These are phyloP conservation scores for Drosophila sp. DNA, from an alignment of 1,140 invertebrate species.

Conservation along the genomic window DNA sequence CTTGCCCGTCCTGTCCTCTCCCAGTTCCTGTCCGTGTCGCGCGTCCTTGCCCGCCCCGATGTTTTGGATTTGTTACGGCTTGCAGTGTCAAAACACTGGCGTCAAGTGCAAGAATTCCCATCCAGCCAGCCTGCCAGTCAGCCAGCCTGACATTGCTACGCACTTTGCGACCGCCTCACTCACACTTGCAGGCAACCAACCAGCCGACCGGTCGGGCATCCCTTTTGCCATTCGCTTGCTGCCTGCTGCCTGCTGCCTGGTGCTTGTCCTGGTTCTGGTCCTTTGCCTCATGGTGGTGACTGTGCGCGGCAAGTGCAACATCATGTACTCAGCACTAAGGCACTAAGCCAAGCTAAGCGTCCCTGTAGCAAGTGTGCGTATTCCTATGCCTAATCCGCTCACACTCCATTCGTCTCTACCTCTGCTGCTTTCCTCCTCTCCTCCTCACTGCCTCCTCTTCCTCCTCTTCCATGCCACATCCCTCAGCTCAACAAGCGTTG, in stretches of 20 bases:
- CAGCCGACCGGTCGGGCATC: constrained; percentile 49
- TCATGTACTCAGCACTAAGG: constrained; percentile 78
- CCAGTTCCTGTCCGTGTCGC: not conserved
- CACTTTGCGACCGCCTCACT: constrained; percentile 66
- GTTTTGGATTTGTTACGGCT: constrained; percentile 79
- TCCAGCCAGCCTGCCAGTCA: constrained; percentile 35
- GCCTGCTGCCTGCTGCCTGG: constrained; percentile 62
- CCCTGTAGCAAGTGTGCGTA: constrained; percentile 79
- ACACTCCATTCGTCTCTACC: not conserved
- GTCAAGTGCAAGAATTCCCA: constrained; percentile 85
- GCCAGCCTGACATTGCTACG: constrained; percentile 70
- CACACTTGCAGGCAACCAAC: constrained; percentile 10
- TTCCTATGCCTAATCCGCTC: constrained; percentile 60
- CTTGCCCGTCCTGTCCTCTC: too few species aligned
- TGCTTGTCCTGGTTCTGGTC: constrained; percentile 61
- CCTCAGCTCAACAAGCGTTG: constrained; percentile 7
- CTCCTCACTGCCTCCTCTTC: not conserved
- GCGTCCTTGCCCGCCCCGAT: constrained; percentile 25
- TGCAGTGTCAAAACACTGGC: constrained; percentile 78
- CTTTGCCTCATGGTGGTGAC: constrained; percentile 36
- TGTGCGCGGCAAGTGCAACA: constrained; percentile 82
- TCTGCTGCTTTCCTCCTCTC: not conserved
- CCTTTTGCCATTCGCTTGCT: constrained; percentile 52
- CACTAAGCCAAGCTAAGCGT: constrained; percentile 79
- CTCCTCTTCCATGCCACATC: not conserved